Conservation (phyloP, 2,888 invertebrate species). For the Plagiodera versicolora region DNA sequence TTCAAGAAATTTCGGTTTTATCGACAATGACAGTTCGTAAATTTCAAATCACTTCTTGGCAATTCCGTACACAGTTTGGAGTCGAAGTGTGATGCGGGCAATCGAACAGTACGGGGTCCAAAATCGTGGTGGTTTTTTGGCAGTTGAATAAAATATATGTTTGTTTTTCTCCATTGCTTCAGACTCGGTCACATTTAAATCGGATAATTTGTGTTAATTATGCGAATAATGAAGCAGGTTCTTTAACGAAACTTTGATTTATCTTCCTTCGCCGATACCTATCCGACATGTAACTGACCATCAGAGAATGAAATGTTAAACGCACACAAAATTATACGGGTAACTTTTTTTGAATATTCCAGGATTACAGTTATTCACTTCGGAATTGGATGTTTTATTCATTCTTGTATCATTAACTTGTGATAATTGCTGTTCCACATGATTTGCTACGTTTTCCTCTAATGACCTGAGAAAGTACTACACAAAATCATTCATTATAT, state of each 20-base stretch:
- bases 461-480: no score
- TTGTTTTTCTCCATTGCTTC: not conserved
- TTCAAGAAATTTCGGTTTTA: not conserved
- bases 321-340: not conserved
- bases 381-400: not conserved
- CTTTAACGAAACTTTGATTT: not conserved
- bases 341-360: not conserved
- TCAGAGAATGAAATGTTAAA: not conserved
- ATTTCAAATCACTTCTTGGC: conserved; percentile 1
- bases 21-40: not conserved
- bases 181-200: not conserved
- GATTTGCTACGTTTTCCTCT: no score
- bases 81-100: conserved; percentile 11
- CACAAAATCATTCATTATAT: no score
- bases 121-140: conserved; percentile 11
- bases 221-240: not conserved
- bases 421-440: no score
- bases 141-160: conserved; percentile 10
- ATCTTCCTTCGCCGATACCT: not conserved
- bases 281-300: not conserved
- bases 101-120: conserved; percentile 4
- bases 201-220: conserved; percentile 16
- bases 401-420: no score
- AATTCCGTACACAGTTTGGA: conserved; percentile 15
- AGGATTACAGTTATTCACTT: not conserved